Percentiles rank a stretch among this genome's conserved stretches.
phyloP scores from a whole-genome alignment of 2,113 vertebrate species.

The Brevimyrus niger region DNA sequence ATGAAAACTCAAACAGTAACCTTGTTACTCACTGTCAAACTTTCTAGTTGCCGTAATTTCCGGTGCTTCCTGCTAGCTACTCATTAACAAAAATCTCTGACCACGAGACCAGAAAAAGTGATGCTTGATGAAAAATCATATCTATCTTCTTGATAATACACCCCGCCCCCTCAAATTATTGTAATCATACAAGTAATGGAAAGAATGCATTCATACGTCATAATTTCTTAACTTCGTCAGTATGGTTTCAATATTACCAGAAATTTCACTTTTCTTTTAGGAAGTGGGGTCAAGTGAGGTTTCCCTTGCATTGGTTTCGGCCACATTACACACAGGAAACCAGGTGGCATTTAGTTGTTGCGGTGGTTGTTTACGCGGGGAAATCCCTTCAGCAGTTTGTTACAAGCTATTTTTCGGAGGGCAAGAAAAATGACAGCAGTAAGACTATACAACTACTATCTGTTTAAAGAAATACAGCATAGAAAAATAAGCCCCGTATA shows the following conservation, averaged over 20 bases:
- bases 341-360: background rate
- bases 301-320: background rate
- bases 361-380: background rate
- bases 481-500: background rate
- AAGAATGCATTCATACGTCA: background rate
- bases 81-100: background rate
- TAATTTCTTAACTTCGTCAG: background rate
- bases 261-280: background rate
- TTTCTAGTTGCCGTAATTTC: background rate
- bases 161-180: background rate
- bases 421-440: background rate
- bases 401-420: background rate
- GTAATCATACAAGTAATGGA: background rate
- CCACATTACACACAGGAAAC: background rate
- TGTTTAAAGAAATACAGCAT: background rate
- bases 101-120: background rate
- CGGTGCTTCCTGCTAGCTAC: background rate
- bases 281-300: too few species aligned
- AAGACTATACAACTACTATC: background rate
- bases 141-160: background rate
- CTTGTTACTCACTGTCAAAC: background rate
- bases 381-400: background rate
- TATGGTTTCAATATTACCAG: background rate
- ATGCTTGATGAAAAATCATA: background rate
- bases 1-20: background rate